Evolutionary conservation across 92 coral and sea anemone genomes (phyloP), one percentile per base, ranked within the genome.

Genomic region (Actinernus sp.): DNA sequence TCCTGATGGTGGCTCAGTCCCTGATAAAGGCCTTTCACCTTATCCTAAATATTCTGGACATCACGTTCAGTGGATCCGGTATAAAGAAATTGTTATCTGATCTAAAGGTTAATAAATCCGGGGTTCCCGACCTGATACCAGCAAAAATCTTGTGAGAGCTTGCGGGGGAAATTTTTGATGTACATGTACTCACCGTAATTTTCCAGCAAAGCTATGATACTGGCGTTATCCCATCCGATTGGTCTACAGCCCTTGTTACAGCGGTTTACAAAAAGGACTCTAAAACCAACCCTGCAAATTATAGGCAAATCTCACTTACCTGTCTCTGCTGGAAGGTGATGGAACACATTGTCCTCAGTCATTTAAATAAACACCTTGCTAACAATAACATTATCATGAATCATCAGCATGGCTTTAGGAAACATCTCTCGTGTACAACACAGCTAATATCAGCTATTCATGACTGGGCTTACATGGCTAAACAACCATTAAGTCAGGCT

Each of bases 131-230:
- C 11, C 16, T 17, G n/a, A 22, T 56, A 14, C 23, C 63, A 26
- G 45, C 63, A 28, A 43, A 23, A 3, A 26, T 32, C 19, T 26
- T 58, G 20, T 30, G 26, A 32, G 44, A 18, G 36, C 49, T 58
- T 30, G 46, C 76, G 14, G 34, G 24, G 5, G 65, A 69, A 37
- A 21, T 50, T 18, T 16, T 47, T 14, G 58, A 28, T 5, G 45
- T 71, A 31, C 39, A 28, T 5, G 45, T 71, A 31, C 39, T 71
- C 30, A 56, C 78, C 36, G 34, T 41, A 1, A 38, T 72, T 4
- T 71, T 71, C 68, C 78, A 71, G 55, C 78, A 71, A 39, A 56
- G 67, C 65, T 71, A 71, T 49, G 67, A 71, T 32, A 54, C 55
- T 22, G 65, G 53, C 27, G 24, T 26, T n/a, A 38, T 55, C 25